Base-by-base conservation (phyloP, 2,888 invertebrate genomes). In the Patella ulyssiponensis region DNA sequence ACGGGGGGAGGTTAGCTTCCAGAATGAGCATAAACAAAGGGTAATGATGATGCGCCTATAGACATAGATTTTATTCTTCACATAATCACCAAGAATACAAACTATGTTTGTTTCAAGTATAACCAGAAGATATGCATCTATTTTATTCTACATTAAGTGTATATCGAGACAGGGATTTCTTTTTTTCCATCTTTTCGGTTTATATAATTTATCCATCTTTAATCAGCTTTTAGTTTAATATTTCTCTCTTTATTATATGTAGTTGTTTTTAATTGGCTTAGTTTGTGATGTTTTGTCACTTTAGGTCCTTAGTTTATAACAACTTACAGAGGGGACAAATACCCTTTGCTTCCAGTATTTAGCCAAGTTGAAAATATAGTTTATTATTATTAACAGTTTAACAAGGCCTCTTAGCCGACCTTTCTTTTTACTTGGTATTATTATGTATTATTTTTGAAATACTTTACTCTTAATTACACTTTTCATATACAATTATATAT, bases 401-500 rank as follows among this genome's bases (percentile, higher is more conserved):
- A 15, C 64, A 20, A 23, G 64, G 64, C 64, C 23, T 64, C 64
- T 64, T 64, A 64, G 64, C 64, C 20, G 71, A 74, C 73, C 79
- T 79, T 78, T 81, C 79, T 76, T 79, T 83, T 84, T 84, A 83
- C 83, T 84, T 84, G 83, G 82, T 83, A 83, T 83, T 81, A 78
- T 83, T 80, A 80, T 83, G 84, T 84, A 82, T 85, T 83, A 80
- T 85, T 85, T 87, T 85, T 84, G 80, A 83, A 82, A 84, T 80
- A 82, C 82, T 86, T 85, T 86, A 83, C 82, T 86, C 84, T 84
- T 83, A 82, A 84, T 82, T 83, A 86, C 87, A 86, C 84, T 86
- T 85, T 87, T 87, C 86, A 85, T 87, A 86, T 87, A 86, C 86
- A 86, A 83, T 84, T 85, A 83, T 87, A 86, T 83, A 84, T 84